A percentile compares a stretch with the other conserved stretches of the same genome.
Conservation (phyloP, 2,888 invertebrate species). For the Drosophila nr. perissopoda region DNA sequence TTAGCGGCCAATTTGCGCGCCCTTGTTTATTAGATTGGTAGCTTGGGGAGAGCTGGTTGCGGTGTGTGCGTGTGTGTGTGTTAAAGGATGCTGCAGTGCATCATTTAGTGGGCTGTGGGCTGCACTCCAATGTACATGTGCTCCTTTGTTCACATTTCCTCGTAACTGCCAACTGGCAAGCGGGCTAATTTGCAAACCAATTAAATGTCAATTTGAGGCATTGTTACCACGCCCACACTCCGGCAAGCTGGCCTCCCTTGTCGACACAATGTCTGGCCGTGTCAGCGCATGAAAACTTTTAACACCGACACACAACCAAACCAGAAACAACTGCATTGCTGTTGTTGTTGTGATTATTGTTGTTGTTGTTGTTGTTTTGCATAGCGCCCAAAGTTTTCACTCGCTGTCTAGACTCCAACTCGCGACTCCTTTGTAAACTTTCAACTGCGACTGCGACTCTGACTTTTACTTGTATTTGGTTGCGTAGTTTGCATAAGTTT, state of each 20-base stretch:
- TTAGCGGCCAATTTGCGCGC: constrained; percentile 70
- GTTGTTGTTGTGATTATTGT: constrained; percentile 5
- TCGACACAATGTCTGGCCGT: constrained; percentile 64
- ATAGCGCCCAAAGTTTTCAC: constrained; percentile 66
- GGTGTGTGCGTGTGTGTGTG: not conserved
- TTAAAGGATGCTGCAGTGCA: constrained; percentile 26
- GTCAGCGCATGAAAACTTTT: constrained; percentile 60
- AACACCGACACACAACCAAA: not conserved
- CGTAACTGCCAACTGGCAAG: constrained; percentile 30
- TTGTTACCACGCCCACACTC: constrained; percentile 50
- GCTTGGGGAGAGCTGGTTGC: not conserved
- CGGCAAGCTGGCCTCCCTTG: constrained; percentile 9
- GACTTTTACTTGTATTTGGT: constrained; percentile 67
- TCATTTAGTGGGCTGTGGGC: constrained; percentile 24
- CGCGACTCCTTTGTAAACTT: constrained; percentile 55
- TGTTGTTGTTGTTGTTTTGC: constrained; percentile 27
- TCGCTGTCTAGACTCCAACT: constrained; percentile 65
- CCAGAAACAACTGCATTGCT: constrained; percentile 29
- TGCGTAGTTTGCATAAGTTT: constrained; percentile 80
- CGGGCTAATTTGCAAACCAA: constrained; percentile 82
- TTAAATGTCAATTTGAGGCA: constrained; percentile 83
- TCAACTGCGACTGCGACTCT: constrained; percentile 45
- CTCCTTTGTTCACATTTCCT: not conserved
- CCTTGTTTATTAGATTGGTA: constrained; percentile 63
- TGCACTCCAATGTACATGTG: constrained; percentile 25